Evolutionary conservation across 1,140 invertebrate species (phyloP).

Genomic region (Lineus longissimus): DNA sequence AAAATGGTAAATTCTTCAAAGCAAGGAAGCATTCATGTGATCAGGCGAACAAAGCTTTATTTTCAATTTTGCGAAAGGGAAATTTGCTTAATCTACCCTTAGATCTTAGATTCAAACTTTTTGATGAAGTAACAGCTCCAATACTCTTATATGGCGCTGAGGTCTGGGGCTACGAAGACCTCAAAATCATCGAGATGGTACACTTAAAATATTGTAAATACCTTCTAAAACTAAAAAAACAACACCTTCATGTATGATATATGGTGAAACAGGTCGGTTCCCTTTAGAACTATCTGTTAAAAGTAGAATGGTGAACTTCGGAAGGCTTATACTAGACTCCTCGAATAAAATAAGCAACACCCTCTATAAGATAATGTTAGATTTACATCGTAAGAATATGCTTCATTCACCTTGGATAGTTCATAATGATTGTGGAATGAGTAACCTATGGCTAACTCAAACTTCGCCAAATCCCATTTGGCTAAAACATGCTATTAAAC

Average conservation of each 20-base stretch:
- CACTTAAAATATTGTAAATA: constrained; percentile 13
- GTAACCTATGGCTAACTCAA: too few species aligned
- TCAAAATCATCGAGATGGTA: constrained; percentile 10
- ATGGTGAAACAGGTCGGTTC: constrained; percentile 14
- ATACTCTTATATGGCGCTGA: constrained; percentile 17
- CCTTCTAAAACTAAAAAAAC: constrained; percentile 11
- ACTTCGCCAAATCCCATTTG: too few species aligned
- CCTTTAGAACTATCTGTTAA: background rate
- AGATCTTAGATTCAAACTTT: constrained; percentile 13
- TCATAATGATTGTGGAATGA: too few species aligned
- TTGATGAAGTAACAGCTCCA: constrained; percentile 12
- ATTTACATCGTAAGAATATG: too few species aligned
- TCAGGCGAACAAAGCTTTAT: constrained; percentile 12
- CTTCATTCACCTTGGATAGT: too few species aligned
- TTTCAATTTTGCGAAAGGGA: constrained; percentile 6
- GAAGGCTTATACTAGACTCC: too few species aligned
- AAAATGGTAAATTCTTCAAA: constrained; percentile 11
- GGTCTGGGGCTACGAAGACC: constrained; percentile 11
- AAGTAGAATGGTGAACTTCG: constrained; percentile 2
- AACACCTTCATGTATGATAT: constrained; percentile 11
- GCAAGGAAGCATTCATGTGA: background rate
- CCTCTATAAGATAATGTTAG: too few species aligned
- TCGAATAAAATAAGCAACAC: too few species aligned
- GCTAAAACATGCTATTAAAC: too few species aligned
- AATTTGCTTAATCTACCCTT: constrained; percentile 10